Evolutionary conservation across 2,888 invertebrate genomes (phyloP), one percentile per base, ranked within the genome.

Genomic region (Stegana nigrithorax): DNA sequence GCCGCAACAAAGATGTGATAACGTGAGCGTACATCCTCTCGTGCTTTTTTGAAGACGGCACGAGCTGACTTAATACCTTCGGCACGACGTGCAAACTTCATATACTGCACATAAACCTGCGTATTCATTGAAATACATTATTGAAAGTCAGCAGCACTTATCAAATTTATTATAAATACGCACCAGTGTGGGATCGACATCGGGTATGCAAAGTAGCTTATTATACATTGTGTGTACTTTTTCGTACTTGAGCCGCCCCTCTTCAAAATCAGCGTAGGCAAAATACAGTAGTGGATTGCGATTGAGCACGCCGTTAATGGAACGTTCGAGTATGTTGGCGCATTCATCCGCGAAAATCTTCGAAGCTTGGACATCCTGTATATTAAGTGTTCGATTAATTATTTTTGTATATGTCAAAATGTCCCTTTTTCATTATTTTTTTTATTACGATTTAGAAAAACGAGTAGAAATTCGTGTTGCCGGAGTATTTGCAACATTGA

Each of bases 261-360:
- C 99, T 85, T 99, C 98, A 80, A 98, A 99, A 86, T 99, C 99
- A 0, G 98, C 97, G 82, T 97, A 98, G 0, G 98, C 97, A 87
- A 99, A 99, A 85, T 98, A 97, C 19, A 99, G 85, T 55, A 99
- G 87, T 85, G 96, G 94, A 82, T 96, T 98, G 67, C 93, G 93
- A 65, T 94, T 94, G 61, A 99, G 88, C 0, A 97, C 90, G 0
- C 95, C 93, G 60, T 90, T 91, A 1, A 96, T 97, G 0, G 98
- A 98, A 29, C 98, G 88, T 83, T 99, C 98, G 83, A 96, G 96
- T 81, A 99, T 94, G 32, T 93, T 93, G 0, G 95, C 94, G 19
- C 97, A 97, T 83, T 98, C 97, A 83, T 98, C 97, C 55, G 93
- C 94, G 86, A 97, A 96, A 75, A 94, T 88, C 73, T 96, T 96